Evolutionary conservation across 2,888 invertebrate species (phyloP), one percentile per base, ranked within the genome.

Genomic region (Drosophila gaucha): DNA sequence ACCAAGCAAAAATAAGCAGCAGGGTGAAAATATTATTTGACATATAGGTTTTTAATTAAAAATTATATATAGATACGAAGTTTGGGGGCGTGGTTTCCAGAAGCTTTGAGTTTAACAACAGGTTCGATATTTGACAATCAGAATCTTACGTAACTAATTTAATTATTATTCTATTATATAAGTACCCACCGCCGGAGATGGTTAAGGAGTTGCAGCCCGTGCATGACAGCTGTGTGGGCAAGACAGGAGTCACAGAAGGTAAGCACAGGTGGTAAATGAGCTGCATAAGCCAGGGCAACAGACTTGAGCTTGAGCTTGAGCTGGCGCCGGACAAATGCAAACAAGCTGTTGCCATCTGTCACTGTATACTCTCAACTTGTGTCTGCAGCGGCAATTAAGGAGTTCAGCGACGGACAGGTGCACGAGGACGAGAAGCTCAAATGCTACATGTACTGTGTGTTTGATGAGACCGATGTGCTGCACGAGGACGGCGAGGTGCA

Each of bases 371-470:
- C 51, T 36, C 41, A 41, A 56, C 54, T 62, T 56, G 60, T 67
- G 63, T 60, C 36, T 87, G n/a, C 67, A 91, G 92, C 78, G 59
- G 88, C 91, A 62, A 92, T 92, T 67, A 92, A 91, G 78, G 90
- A 92, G 71, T 92, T 92, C 60, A 92, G 91, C 69, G 92, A 92
- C 46, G 92, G 92, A 5, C 88, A 92, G 56, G 87, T 91, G 39
- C 92, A 91, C 64, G 92, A 92, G 56, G 91, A 91, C 47, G 90
- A 90, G 65, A 89, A 89, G 47, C 86, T 92, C 6, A 92, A 92
- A 69, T 92, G 92, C 59, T 92, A 92, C 57, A 92, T 92, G 91
- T 90, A 91, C 73, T 92, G 92, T 72, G 73, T 91, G 41, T 91
- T 92, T 54, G 90, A 92, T 58, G 90, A 91, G 74, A 84, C 90